These are phyloP conservation scores for Otus scops DNA, from an alignment of 2,797 vertebrate genomes.

Conservation along the genomic window DNA sequence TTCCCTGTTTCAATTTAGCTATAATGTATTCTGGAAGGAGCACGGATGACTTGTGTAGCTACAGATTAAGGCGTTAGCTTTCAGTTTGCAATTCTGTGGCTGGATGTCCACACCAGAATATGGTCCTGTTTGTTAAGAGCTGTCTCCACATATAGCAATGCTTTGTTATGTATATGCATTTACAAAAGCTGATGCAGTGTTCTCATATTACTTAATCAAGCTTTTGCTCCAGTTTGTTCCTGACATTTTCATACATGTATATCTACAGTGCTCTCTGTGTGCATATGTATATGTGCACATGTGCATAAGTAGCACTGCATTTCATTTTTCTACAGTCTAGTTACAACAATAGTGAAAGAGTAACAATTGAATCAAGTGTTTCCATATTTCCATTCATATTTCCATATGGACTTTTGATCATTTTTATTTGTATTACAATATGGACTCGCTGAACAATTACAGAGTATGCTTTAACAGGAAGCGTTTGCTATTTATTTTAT, in stretches of 20 bases:
- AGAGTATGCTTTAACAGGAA: not conserved
- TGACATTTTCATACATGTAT: not conserved
- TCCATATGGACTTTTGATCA: not conserved
- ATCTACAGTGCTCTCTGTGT: not conserved
- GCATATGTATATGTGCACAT: no score
- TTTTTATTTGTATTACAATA: not conserved
- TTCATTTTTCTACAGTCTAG: not conserved
- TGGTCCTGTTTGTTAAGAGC: not conserved
- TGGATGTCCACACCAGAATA: not conserved
- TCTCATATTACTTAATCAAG: not conserved
- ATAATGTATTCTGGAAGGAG: not conserved
- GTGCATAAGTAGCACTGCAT: not conserved
- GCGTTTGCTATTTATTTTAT: not conserved
- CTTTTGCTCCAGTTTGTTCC: not conserved
- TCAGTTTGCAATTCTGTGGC: not conserved
- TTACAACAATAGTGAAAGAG: not conserved
- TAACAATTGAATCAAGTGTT: not conserved
- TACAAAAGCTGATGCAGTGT: not conserved
- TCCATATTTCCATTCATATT: not conserved
- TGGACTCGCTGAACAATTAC: not conserved
- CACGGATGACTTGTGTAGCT: not conserved
- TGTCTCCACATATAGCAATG: not conserved
- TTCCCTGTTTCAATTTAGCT: not conserved
- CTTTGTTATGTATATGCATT: not conserved
- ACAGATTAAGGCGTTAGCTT: not conserved